Conservation (phyloP, 2,113 vertebrate species). For the Brachyhypopomus occidentalis region DNA sequence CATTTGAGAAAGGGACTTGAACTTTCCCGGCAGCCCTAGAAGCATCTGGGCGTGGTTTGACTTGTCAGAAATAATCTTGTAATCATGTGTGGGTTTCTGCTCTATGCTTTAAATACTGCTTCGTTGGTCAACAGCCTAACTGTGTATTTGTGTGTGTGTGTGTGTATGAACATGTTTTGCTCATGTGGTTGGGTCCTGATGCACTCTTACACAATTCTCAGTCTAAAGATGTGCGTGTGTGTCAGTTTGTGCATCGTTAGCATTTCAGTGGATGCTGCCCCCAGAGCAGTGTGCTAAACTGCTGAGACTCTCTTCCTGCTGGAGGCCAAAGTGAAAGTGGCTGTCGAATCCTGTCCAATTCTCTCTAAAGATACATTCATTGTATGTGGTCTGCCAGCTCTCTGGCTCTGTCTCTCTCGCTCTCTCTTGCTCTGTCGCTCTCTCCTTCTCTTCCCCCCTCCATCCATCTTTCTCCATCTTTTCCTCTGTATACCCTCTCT, state of each 20-base stretch:
- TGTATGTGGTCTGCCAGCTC: constrained; percentile 30
- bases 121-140: constrained; percentile 36
- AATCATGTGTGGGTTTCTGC: constrained; percentile 37
- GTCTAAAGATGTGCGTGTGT: constrained; percentile 45
- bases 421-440: background rate
- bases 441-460: background rate
- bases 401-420: background rate
- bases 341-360: background rate
- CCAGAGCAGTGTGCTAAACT: constrained; percentile 44
- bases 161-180: constrained; percentile 57
- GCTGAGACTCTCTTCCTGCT: constrained; percentile 56
- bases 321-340: constrained; percentile 53
- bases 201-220: background rate
- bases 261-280: constrained; percentile 54
- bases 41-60: constrained; percentile 44
- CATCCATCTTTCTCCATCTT: background rate
- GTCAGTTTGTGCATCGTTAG: constrained; percentile 54
- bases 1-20: background rate
- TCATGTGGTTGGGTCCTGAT: constrained; percentile 26
- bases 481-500: background rate
- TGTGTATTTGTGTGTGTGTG: constrained; percentile 51
- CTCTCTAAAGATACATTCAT: background rate
- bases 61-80: constrained; percentile 46
- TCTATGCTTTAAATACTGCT: constrained; percentile 56
- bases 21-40: constrained; percentile 11